These are phyloP conservation scores for Drosophila arawakana DNA, from an alignment of 1,140 invertebrate genomes.

Conservation along the genomic window DNA sequence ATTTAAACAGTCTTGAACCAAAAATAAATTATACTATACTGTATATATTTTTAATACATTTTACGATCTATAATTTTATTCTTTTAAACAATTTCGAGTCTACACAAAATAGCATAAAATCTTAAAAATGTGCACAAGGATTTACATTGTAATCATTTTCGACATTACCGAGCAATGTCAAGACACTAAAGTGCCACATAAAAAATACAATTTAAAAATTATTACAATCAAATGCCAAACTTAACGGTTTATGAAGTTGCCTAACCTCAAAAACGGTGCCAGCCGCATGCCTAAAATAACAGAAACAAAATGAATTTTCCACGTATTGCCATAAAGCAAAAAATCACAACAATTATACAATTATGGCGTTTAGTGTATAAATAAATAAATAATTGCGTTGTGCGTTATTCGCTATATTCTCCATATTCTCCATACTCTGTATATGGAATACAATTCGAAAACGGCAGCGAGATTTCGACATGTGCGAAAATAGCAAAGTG, in stretches of 20 bases:
- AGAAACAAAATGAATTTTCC: conserved; percentile 19
- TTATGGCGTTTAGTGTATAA: conserved; percentile 54
- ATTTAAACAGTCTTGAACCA: too few relatives aligned
- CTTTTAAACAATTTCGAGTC: too few relatives aligned
- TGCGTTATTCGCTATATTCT: not conserved
- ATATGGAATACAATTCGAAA: conserved; percentile 24
- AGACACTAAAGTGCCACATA: conserved; percentile 17
- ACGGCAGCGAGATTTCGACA: conserved; percentile 53
- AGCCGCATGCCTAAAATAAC: conserved; percentile 5
- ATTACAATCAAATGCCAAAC: conserved; percentile 3
- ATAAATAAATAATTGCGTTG: conserved; percentile 57
- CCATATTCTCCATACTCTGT: not conserved
- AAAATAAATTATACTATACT: too few relatives aligned
- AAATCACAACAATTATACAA: conserved; percentile 16
- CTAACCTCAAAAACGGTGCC: conserved; percentile 1
- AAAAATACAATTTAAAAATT: not conserved
- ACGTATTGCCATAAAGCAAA: conserved; percentile 33
- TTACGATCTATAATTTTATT: too few relatives aligned
- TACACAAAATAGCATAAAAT: too few relatives aligned
- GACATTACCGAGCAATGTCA: conserved; percentile 9
- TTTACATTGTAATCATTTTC: too few relatives aligned
- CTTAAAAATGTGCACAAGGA: too few relatives aligned
- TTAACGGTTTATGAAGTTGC: not conserved
- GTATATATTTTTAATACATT: too few relatives aligned
- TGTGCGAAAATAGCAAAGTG: conserved; percentile 39